Evolutionary conservation across 2,797 vertebrate species (phyloP).

Genomic region (Phalanger gymnotis): DNA sequence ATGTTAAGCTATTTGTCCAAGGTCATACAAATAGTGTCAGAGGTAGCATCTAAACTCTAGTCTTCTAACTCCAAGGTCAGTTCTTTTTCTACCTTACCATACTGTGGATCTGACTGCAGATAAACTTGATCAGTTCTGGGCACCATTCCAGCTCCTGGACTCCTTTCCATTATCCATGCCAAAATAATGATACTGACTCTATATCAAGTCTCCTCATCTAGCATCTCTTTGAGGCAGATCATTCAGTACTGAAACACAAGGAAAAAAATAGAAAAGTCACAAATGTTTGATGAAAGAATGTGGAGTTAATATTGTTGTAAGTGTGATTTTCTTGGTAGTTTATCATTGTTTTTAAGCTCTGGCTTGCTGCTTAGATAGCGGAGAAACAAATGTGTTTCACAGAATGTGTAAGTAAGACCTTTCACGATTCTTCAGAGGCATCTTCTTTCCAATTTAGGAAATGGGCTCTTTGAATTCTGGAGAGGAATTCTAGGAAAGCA

Average conservation of each 20-base stretch:
- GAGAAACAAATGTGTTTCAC: neutral
- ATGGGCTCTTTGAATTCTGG: neutral
- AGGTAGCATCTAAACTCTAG: neutral
- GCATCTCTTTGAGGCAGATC: neutral
- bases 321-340: neutral
- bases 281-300: neutral
- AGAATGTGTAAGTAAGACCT: neutral
- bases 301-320: neutral
- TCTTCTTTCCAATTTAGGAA: neutral
- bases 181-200: neutral
- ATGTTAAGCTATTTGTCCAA: neutral
- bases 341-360: neutral
- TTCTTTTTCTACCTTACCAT: neutral
- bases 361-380: neutral
- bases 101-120: neutral
- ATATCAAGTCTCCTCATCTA: neutral
- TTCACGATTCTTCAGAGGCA: neutral
- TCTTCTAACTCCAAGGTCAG: neutral
- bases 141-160: neutral
- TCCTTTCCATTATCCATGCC: neutral
- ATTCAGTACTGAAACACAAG: neutral
- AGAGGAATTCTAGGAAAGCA: neutral
- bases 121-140: neutral
- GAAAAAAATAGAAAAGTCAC: neutral
- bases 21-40: neutral